These are phyloP conservation scores for Pyxicephalus adspersus DNA, from an alignment of 2,113 vertebrate genomes.

Conservation along the genomic window DNA sequence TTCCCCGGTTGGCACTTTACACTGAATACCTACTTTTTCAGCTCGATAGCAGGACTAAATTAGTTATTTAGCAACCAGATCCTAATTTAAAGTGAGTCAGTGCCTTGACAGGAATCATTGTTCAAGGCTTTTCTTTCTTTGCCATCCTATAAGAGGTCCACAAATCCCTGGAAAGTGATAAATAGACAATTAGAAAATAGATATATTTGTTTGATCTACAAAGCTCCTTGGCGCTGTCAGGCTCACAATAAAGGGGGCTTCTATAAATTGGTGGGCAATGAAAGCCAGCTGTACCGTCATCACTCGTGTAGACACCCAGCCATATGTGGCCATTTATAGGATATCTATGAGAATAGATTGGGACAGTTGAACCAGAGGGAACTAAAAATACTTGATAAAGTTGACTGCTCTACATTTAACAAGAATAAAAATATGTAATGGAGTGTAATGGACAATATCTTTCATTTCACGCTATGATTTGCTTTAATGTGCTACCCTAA, in stretches of 20 bases:
- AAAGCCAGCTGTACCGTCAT: conserved; percentile 81
- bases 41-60: conserved; percentile 85
- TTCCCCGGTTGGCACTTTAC: conserved; percentile 83
- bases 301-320: conserved; percentile 82
- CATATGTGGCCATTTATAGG: conserved; percentile 84
- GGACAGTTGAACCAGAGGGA: conserved; percentile 75
- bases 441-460: conserved; percentile 76
- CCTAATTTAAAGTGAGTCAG: conserved; percentile 85
- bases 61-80: conserved; percentile 86
- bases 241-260: conserved; percentile 77
- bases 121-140: conserved; percentile 74
- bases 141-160: conserved; percentile 76
- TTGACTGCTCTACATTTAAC: conserved; percentile 82
- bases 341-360: conserved; percentile 75
- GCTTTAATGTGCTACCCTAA: conserved; percentile 68
- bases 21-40: conserved; percentile 86
- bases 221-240: conserved; percentile 78
- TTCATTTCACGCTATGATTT: conserved; percentile 63
- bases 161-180: conserved; percentile 84
- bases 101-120: conserved; percentile 83
- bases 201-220: conserved; percentile 85
- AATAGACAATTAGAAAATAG: conserved; percentile 91
- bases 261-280: conserved; percentile 83
- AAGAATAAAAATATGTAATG: conserved; percentile 84
- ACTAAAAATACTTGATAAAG: conserved; percentile 81